Percentiles rank a stretch among this genome's conserved stretches.
phyloP scores from a whole-genome alignment of 2,888 invertebrate genomes.

The Pterostichus madidus region DNA sequence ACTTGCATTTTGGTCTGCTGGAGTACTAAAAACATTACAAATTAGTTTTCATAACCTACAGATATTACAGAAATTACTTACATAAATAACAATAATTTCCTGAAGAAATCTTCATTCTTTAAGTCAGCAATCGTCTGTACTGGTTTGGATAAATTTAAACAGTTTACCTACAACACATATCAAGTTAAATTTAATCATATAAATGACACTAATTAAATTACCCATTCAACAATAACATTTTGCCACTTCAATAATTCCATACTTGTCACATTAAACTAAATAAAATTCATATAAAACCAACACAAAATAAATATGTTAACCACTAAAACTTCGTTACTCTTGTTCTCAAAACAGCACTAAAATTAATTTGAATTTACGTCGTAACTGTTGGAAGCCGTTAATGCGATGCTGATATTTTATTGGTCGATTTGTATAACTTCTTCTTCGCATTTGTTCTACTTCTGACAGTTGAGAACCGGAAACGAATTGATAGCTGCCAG shows the following conservation, averaged over 20 bases:
- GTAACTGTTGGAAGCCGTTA: constrained; percentile 13
- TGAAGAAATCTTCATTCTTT: constrained; percentile 73
- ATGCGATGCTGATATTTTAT: not conserved
- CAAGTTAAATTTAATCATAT: constrained; percentile 8
- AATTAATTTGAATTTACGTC: constrained; percentile 35
- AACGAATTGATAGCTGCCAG: no score
- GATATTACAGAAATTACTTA: constrained; percentile 70
- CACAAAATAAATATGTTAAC: not conserved
- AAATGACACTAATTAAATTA: constrained; percentile 68
- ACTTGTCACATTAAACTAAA: not conserved
- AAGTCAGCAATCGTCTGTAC: constrained; percentile 71
- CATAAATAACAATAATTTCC: constrained; percentile 73
- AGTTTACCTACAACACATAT: constrained; percentile 73
- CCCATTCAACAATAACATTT: constrained; percentile 73
- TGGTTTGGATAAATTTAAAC: constrained; percentile 73
- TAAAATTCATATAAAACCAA: constrained; percentile 15
- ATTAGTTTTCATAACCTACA: constrained; percentile 13
- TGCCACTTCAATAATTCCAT: constrained; percentile 70
- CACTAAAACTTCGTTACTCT: constrained; percentile 4
- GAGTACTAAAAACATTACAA: constrained; percentile 44
- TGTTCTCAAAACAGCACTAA: not conserved
- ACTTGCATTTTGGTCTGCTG: not conserved
- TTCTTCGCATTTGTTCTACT: not conserved
- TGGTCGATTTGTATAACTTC: constrained; percentile 5
- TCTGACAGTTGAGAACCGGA: no score